These are phyloP conservation scores for Drosophila kepulauana DNA, from an alignment of 1,140 invertebrate genomes.

Conservation along the genomic window DNA sequence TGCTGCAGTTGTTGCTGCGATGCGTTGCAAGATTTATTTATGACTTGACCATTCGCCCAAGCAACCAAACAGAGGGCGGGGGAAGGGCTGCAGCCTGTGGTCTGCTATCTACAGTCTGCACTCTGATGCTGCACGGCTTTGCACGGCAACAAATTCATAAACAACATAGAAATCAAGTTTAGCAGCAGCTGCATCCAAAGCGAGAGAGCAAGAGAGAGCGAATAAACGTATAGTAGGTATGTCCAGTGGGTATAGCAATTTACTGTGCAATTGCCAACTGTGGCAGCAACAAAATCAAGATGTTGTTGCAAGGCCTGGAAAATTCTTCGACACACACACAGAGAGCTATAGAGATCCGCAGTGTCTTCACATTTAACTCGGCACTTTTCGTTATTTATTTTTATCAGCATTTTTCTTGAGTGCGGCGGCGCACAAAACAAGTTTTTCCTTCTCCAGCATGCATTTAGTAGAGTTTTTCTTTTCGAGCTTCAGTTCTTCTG, in stretches of 20 bases:
- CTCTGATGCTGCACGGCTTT: slow-evolving; percentile 38
- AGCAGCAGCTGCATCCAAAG: slow-evolving; percentile 15
- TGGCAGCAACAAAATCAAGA: slow-evolving; percentile 61
- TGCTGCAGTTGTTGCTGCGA: slow-evolving; percentile 12
- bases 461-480: slow-evolving; percentile 49
- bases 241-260: slow-evolving; percentile 41
- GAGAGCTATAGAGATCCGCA: background rate
- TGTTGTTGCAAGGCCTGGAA: slow-evolving; percentile 64
- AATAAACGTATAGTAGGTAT: background rate
- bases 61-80: background rate
- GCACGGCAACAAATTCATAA: slow-evolving; percentile 53
- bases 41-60: slow-evolving; percentile 70
- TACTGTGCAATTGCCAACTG: slow-evolving; percentile 37
- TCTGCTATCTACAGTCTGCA: slow-evolving; percentile 12
- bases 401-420: slow-evolving; percentile 69
- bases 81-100: slow-evolving; percentile 4
- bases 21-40: slow-evolving; percentile 66
- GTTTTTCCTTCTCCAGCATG: slow-evolving; percentile 56
- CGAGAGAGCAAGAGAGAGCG: background rate
- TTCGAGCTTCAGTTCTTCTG: slow-evolving; percentile 11
- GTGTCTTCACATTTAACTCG: slow-evolving; percentile 17
- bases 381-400: slow-evolving; percentile 71
- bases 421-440: slow-evolving; percentile 56
- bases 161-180: slow-evolving; percentile 74
- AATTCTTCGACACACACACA: slow-evolving; percentile 60